Evolutionary conservation across 2,797 vertebrate species (phyloP).

Genomic region (Cichlasoma orientale): DNA sequence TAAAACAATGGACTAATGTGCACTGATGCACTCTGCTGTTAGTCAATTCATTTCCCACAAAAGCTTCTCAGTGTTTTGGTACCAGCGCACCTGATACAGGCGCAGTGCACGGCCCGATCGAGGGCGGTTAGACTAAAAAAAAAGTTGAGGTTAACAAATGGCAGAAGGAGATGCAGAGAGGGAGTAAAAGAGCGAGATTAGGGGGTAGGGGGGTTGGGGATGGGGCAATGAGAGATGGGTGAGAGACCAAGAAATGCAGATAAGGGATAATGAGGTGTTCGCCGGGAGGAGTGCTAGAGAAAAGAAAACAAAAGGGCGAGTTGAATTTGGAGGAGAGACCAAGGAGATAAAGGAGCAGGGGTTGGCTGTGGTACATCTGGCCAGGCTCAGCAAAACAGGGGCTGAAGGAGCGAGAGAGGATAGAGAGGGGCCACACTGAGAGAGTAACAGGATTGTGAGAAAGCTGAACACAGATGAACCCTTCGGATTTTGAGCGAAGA

Average conservation of each 20-base stretch:
- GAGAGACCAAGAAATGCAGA: slow-evolving; percentile 60
- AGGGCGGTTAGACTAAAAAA: slow-evolving; percentile 40
- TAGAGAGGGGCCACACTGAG: slow-evolving; percentile 16
- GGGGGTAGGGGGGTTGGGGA: neutral
- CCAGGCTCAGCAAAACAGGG: slow-evolving; percentile 37
- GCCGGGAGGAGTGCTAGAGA: slow-evolving; percentile 42
- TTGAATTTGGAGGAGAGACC: slow-evolving; percentile 48
- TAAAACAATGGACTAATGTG: slow-evolving; percentile 49
- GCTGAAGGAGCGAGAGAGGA: slow-evolving; percentile 11
- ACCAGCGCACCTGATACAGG: slow-evolving; percentile 15
- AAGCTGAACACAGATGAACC: slow-evolving; percentile 29
- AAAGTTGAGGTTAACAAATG: slow-evolving; percentile 44
- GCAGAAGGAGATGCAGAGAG: slow-evolving; percentile 45
- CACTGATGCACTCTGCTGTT: slow-evolving; percentile 29
- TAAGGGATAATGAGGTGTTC: slow-evolving; percentile 74
- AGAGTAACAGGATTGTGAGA: slow-evolving; percentile 26
- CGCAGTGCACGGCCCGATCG: slow-evolving; percentile 35
- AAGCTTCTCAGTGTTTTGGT: neutral
- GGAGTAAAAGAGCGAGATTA: slow-evolving; percentile 47
- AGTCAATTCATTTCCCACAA: slow-evolving; percentile 20
- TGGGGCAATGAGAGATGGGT: slow-evolving; percentile 56
- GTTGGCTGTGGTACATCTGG: slow-evolving; percentile 18
- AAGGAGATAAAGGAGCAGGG: slow-evolving; percentile 53
- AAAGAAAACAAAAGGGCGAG: slow-evolving; percentile 38
- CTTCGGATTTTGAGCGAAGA: slow-evolving; percentile 38